Evolutionary conservation across 2,113 vertebrate species (phyloP).

Genomic region (Phalacrocorax pelagicus): DNA sequence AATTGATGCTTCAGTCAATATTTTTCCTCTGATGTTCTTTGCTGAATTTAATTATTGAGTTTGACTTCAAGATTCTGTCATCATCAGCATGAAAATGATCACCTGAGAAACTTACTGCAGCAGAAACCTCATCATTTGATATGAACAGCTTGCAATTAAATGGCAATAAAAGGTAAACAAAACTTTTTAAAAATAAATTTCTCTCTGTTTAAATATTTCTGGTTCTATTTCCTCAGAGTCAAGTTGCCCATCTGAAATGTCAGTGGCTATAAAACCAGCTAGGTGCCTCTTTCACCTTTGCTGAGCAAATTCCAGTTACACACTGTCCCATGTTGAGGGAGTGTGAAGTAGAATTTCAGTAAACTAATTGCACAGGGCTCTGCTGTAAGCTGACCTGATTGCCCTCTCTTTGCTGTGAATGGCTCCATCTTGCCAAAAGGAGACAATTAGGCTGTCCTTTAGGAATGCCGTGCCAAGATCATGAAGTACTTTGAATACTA

Average conservation of each 20-base stretch:
- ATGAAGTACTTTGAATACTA: neutral
- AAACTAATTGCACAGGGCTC: neutral
- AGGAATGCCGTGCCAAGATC: neutral
- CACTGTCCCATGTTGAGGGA: neutral
- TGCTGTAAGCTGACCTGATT: neutral
- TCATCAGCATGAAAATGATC: neutral
- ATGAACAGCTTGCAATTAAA: neutral
- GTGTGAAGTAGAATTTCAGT: neutral
- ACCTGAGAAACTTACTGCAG: neutral
- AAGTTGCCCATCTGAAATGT: neutral
- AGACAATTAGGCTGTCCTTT: neutral
- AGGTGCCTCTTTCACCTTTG: neutral
- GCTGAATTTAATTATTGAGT: neutral
- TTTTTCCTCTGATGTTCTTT: neutral
- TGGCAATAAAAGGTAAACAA: slow-evolving; percentile 24
- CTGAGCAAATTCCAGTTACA: neutral
- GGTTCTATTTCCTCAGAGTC: neutral
- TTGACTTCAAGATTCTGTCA: slow-evolving; percentile 20
- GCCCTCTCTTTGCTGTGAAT: neutral
- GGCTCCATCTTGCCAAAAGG: neutral
- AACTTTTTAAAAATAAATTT: neutral
- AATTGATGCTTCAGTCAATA: neutral
- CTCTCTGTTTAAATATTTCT: neutral
- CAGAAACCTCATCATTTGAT: neutral
- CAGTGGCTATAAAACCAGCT: neutral